Evolutionary conservation across 2,888 invertebrate species (phyloP).

Genomic region (Tinea trinotella): DNA sequence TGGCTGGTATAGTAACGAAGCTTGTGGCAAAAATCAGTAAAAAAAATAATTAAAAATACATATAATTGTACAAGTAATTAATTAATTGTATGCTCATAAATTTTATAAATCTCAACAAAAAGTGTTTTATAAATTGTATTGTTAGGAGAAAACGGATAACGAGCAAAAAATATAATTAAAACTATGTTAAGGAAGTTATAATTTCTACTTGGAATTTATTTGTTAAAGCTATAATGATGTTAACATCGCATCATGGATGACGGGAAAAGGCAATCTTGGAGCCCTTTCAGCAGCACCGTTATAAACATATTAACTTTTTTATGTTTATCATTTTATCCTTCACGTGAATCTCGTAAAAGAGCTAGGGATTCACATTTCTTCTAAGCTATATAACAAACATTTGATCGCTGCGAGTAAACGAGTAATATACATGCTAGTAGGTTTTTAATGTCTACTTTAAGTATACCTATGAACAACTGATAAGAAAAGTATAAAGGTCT

Average conservation of each 20-base stretch:
- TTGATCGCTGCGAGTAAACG: too few relatives aligned
- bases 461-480: too few relatives aligned
- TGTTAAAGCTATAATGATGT: conserved; percentile 2
- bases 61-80: too few relatives aligned
- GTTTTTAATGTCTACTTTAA: too few relatives aligned
- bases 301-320: neutral
- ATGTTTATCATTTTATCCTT: neutral
- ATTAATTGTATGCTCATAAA: too few relatives aligned
- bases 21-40: too few relatives aligned
- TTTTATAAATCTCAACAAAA: neutral
- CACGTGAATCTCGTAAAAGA: neutral
- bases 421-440: too few relatives aligned
- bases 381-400: too few relatives aligned
- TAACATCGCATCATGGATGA: conserved; percentile 2
- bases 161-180: conserved; percentile 3
- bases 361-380: neutral
- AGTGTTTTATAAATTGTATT: neutral
- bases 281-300: neutral
- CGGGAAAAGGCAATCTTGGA: neutral
- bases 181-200: neutral
- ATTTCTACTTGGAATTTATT: neutral
- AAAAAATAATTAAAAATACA: too few relatives aligned
- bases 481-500: too few relatives aligned
- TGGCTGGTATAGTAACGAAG: too few relatives aligned
- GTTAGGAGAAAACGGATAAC: neutral